Base-by-base conservation (phyloP, 2,888 invertebrate species). In the Acanthosepion pharaonis region DNA sequence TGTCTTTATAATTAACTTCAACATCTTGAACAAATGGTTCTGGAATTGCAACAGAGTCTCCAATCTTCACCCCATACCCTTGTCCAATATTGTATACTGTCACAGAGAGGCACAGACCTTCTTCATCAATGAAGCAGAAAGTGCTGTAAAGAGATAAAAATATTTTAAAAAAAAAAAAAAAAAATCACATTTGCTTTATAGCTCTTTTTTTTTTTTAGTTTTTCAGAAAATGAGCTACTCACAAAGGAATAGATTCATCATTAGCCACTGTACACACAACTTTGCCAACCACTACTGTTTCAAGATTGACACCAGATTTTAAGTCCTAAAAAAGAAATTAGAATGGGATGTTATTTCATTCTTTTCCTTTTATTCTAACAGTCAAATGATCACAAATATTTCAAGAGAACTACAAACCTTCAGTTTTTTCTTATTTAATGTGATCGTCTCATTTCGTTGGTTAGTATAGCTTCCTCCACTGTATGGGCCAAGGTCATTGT, bases 51-150 rank as follows among this genome's bases (percentile, higher is more conserved):
- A 99, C 98, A 55, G 98, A 98, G 97, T 99, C 99, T 2, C 99
- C 99, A 95, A 99, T 98, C 95, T 98, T 98, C 94, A 98, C 98
- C 92, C 99, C 99, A 97, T 98, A 98, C 0, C 98, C 98, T 96
- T 98, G 98, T 18, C 98, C 98, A 97, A 99, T 98, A 98, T 99
- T 99, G 97, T 98, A 99, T 93, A 99, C 98, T 0, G 98, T 98
- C 95, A 99, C 98, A 48, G 98, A 98, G 94, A 98, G 97, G 97
- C 98, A 98, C 3, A 98, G 98, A 97, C 98, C 98, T 94, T 98
- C 98, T 96, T 98, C 98, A 97, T 99, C 99, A 93, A 98, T 98
- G 97, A 99, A 97, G 96, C 98, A 99, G 97, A 99, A 98, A 91
- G 98, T 98, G 97, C 98, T 99, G 97, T 25, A 98, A 91, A 95